These are phyloP conservation scores for Neopelma chrysocephalum DNA, from an alignment of 2,797 vertebrate genomes.

Conservation along the genomic window DNA sequence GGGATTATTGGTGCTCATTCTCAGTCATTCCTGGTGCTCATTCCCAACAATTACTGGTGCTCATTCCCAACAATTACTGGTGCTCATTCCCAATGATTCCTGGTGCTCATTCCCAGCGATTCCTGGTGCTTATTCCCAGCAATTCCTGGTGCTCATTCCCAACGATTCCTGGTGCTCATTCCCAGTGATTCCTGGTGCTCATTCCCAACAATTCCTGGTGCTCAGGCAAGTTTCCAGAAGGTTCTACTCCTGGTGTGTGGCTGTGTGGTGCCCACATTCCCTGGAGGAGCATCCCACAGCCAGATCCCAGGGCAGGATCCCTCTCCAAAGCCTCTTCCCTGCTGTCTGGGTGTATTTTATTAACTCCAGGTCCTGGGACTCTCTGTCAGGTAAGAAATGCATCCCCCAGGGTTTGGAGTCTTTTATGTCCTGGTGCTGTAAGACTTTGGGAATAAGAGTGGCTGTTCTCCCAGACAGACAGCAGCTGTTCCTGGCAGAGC, in stretches of 20 bases:
- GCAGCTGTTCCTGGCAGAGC: conserved; percentile 34
- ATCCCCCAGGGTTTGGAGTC: rapidly evolving
- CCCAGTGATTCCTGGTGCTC: rapidly evolving
- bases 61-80: rapidly evolving
- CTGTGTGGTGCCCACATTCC: rapidly evolving
- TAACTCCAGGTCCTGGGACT: neutral
- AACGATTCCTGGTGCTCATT: rapidly evolving
- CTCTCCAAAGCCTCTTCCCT: too few species aligned
- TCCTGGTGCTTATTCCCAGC: rapidly evolving
- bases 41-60: rapidly evolving
- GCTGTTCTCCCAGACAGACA: neutral
- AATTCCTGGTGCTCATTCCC: rapidly evolving
- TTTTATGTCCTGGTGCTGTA: rapidly evolving
- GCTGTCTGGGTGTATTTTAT: rapidly evolving
- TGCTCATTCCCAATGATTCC: rapidly evolving
- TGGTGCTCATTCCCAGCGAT: rapidly evolving
- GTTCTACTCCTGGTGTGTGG: rapidly evolving
- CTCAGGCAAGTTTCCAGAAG: neutral
- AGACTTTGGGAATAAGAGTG: neutral
- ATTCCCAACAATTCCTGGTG: rapidly evolving
- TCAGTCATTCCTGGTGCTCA: rapidly evolving
- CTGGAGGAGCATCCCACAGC: rapidly evolving
- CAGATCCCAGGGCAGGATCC: neutral
- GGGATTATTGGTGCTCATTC: too few species aligned
- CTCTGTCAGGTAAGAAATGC: neutral